Base-by-base conservation (phyloP, 2,113 vertebrate genomes). In the Hepsetus odoe region DNA sequence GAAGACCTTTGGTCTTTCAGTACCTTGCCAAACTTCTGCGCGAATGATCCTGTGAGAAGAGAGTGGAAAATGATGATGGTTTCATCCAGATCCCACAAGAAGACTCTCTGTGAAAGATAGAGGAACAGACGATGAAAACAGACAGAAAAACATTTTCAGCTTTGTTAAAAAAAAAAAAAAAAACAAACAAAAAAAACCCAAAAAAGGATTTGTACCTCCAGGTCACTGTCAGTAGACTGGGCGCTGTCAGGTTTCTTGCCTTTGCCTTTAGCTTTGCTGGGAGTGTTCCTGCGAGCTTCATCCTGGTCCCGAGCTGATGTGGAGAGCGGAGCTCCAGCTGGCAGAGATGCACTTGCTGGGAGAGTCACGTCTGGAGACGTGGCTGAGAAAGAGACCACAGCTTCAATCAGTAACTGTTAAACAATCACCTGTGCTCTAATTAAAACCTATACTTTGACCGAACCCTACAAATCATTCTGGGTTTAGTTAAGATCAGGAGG, bases 51-150 rank as follows among this genome's bases (percentile, higher is more conserved):
- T 0, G 98, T 99, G 82, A 99, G 96, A 83, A 99, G 95, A 0
- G 98, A 99, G 86, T 99, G 98, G 92, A 99, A 99, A 84, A 99
- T 96, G 53, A 99, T 99, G 82, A 99, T 99, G 82, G 98, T 99
- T 88, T 99, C 98, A 85, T 99, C 97, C 92, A 99, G 88, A 90
- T 99, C 98, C 98, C 98, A 99, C 22, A 99, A 89, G 72, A 99
- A 99, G 77, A 99, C 92, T 12, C 98, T 86, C 98, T 99, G 79
- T 22, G 72, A 12, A 82, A 83, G 77, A 55, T 74, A 79, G 81
- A 24, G n/a, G 18, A 82, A 26, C 9, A 55, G 2, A 10, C 3
- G 18, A 49, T 49, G 16, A 49, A 12, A 46, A 46, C 9, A 2
- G 7, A 2, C 2, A 46, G 44, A 8, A 46, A 9, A 14, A 46